Base-by-base conservation (phyloP, 2,797 vertebrate species). In the Cyclura pinguis region DNA sequence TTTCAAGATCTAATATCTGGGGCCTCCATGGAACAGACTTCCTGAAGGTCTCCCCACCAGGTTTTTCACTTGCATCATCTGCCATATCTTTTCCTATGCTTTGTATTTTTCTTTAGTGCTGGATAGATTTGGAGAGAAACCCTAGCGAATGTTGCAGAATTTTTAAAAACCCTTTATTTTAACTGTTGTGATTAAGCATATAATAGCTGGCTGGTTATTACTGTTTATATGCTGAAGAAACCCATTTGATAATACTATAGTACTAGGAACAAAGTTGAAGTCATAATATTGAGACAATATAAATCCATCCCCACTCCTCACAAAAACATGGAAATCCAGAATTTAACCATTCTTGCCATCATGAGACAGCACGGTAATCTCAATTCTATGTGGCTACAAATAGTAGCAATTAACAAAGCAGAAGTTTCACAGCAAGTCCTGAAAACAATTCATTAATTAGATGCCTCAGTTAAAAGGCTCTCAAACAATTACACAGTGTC, bases 341-440 rank as follows among this genome's bases (percentile, higher is more conserved):
- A 59, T 2, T 77, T 35, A 76, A 76, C 85, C 10, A 42, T 86
- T 86, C 52, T 22, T 86, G 13, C 6, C 10, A 42, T 86, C n/a
- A 76, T 13, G 6, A 85, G 84, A 73, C 16, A 76, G n/a, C 52
- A 62, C 42, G 27, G 73, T 73, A 86, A 77, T 77, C 55, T 62
- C 20, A 74, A 59, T 16, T 42, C 13, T 20, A 7, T 47, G 24
- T 20, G 80, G 47, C 12, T n/a, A 67, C 4, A 67, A 80, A 67
- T 12, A 20, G 20, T 87, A 87, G 59, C n/a, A 80, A 87, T 80
- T 86, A 76, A 76, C 38, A 47, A 78, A 87, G 64, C 12, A 50
- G 38, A 64, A 16, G 59, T 14, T 20, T 88, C 35, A 69, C 76
- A 52, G 77, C 18, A 38, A 20, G 32, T 52, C 47, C 32, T 88